A percentile compares a stretch with the other conserved stretches of the same genome.
These are phyloP conservation scores for Betta splendens DNA, from an alignment of 2,797 vertebrate species.

Conservation along the genomic window DNA sequence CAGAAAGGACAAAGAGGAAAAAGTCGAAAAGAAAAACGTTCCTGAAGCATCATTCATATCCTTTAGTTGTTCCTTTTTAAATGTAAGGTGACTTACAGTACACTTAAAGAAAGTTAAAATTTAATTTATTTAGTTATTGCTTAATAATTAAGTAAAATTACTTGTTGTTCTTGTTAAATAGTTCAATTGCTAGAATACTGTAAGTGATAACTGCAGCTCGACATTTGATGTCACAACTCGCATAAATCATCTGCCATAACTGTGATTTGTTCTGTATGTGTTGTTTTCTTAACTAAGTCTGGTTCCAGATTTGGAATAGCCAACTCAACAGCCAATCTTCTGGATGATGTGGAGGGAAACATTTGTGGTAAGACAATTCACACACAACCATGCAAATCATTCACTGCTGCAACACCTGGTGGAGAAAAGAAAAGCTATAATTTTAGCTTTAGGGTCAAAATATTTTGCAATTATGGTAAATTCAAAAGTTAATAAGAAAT, in stretches of 20 bases:
- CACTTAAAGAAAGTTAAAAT: neutral
- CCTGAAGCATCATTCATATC: slow-evolving; percentile 95
- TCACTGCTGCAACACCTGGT: too few species aligned
- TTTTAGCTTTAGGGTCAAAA: too few species aligned
- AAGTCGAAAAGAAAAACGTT: slow-evolving; percentile 92
- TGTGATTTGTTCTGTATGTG: neutral
- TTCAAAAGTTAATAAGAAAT: too few species aligned
- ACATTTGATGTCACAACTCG: too few species aligned
- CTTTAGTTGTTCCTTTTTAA: slow-evolving; percentile 59
- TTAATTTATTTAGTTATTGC: too few species aligned
- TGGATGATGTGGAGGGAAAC: slow-evolving; percentile 92
- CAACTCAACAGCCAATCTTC: slow-evolving; percentile 93
- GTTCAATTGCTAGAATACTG: too few species aligned
- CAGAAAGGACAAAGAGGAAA: slow-evolving; percentile 95
- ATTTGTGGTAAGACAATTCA: slow-evolving; percentile 90
- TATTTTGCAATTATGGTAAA: too few species aligned
- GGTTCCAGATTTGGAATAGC: slow-evolving; percentile 87
- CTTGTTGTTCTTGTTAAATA: too few species aligned
- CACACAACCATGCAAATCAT: neutral
- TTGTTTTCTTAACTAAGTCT: slow-evolving; percentile 66
- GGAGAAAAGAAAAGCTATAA: too few species aligned
- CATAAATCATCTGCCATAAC: neutral
- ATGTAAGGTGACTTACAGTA: neutral
- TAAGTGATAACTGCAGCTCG: too few species aligned
- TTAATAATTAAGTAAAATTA: too few species aligned